phyloP scores from a whole-genome alignment of 2,113 vertebrate genomes.

The Megaleporinus macrocephalus region DNA sequence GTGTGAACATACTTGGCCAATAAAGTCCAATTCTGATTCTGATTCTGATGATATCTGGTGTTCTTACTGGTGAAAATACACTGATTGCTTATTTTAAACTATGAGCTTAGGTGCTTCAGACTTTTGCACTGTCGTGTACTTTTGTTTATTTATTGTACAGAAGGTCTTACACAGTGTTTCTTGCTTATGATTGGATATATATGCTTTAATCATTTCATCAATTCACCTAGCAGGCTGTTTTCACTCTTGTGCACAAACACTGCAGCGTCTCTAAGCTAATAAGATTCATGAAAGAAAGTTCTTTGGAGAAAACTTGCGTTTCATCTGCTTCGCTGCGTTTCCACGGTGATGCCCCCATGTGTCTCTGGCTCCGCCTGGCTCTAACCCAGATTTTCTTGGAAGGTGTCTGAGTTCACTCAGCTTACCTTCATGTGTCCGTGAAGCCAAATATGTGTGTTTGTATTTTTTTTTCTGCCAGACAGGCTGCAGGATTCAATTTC shows the following conservation, averaged over 20 bases:
- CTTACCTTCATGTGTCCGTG: conserved; percentile 12
- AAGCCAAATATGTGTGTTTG: conserved; percentile 21
- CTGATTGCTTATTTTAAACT: too few species aligned
- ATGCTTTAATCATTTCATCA: background rate
- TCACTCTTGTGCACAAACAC: background rate
- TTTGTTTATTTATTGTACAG: too few species aligned
- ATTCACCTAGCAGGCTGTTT: background rate
- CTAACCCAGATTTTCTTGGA: conserved; percentile 30
- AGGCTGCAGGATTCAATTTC: conserved; percentile 25
- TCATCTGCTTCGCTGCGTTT: background rate
- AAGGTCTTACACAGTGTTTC: too few species aligned
- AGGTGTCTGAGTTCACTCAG: background rate
- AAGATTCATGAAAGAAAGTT: conserved; percentile 5
- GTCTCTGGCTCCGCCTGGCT: conserved; percentile 1
- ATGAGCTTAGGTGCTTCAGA: too few species aligned
- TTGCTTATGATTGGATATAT: too few species aligned
- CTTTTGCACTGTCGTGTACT: too few species aligned
- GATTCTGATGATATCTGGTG: too few species aligned
- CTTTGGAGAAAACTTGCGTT: conserved; percentile 18
- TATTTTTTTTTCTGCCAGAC: conserved; percentile 37
- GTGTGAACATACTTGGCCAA: too few species aligned
- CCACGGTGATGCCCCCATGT: background rate
- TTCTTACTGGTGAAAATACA: too few species aligned
- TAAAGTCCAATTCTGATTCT: too few species aligned
- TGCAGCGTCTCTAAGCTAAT: background rate